Percentiles rank a stretch among this genome's conserved stretches.
Evolutionary conservation across 1,140 invertebrate species (phyloP).

Genomic region (Heterodera carotae): DNA sequence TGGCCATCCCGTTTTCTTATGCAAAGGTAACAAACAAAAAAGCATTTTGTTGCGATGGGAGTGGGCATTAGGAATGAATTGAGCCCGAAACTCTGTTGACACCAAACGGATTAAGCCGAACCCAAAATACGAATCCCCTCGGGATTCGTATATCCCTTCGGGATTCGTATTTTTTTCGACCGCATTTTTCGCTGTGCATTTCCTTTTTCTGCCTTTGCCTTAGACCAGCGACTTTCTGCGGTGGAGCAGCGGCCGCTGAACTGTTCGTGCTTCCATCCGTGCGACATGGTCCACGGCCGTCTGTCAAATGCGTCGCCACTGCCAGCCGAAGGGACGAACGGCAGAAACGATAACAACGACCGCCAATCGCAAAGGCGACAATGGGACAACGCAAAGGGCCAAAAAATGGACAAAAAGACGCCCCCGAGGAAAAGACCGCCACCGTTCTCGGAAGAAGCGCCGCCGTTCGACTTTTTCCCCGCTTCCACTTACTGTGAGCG

Average conservation of each 20-base stretch:
- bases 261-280: slow-evolving; percentile 58
- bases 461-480: slow-evolving; percentile 54
- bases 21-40: slow-evolving; percentile 52
- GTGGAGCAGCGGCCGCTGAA: slow-evolving; percentile 1
- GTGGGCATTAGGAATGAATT: too few relatives aligned
- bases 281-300: slow-evolving; percentile 39
- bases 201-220: background rate
- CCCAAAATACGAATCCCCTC: too few relatives aligned
- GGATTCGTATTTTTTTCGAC: too few relatives aligned
- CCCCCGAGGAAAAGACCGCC: background rate
- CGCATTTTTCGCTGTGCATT: too few relatives aligned
- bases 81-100: too few relatives aligned
- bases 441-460: background rate
- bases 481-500: slow-evolving; percentile 47
- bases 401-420: background rate
- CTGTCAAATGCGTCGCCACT: background rate
- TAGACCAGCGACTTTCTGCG: slow-evolving; percentile 54
- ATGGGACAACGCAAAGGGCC: background rate
- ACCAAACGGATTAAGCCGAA: too few relatives aligned
- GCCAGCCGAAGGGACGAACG: background rate
- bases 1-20: slow-evolving; percentile 62
- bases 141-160: too few relatives aligned
- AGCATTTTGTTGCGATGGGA: too few relatives aligned
- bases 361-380: slow-evolving; percentile 4
- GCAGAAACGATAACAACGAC: slow-evolving; percentile 13